phyloP scores from a whole-genome alignment of 2,888 invertebrate genomes.

The Mesorhabditis belari region DNA sequence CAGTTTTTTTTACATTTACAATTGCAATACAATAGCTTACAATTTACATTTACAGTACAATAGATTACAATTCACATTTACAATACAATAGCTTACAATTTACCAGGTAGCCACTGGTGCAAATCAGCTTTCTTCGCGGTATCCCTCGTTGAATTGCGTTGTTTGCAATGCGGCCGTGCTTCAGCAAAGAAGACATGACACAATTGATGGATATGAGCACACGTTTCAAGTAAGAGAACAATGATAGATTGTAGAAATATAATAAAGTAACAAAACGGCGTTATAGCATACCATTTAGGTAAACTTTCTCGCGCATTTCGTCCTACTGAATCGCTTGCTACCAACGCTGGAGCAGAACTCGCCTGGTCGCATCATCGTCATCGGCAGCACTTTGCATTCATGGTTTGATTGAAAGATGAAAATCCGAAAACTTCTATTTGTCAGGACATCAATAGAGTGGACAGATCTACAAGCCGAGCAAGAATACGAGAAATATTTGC shows the following conservation, averaged over 20 bases:
- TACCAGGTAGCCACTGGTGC: conserved; percentile 42
- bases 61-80: too few relatives aligned
- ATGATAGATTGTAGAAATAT: too few relatives aligned
- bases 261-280: too few relatives aligned
- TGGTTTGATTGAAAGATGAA: conserved; percentile 33
- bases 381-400: conserved; percentile 49
- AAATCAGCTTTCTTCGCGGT: conserved; percentile 40
- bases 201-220: conserved; percentile 44
- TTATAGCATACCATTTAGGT: conserved; percentile 27
- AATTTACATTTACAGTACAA: too few relatives aligned
- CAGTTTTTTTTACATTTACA: too few relatives aligned
- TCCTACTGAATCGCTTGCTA: conserved; percentile 36
- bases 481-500: conserved; percentile 50
- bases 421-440: neutral
- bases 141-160: conserved; percentile 43
- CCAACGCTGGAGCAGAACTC: conserved; percentile 34
- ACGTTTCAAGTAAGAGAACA: conserved; percentile 39
- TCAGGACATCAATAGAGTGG: conserved; percentile 39
- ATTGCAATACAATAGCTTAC: too few relatives aligned
- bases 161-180: conserved; percentile 48
- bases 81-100: neutral
- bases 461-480: conserved; percentile 44
- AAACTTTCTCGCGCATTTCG: conserved; percentile 50
- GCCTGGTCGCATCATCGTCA: conserved; percentile 42
- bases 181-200: conserved; percentile 31